Evolutionary conservation across 2,113 vertebrate species (phyloP), one percentile per base, ranked within the genome.

Genomic region (Lamprologus ornatipinnis): DNA sequence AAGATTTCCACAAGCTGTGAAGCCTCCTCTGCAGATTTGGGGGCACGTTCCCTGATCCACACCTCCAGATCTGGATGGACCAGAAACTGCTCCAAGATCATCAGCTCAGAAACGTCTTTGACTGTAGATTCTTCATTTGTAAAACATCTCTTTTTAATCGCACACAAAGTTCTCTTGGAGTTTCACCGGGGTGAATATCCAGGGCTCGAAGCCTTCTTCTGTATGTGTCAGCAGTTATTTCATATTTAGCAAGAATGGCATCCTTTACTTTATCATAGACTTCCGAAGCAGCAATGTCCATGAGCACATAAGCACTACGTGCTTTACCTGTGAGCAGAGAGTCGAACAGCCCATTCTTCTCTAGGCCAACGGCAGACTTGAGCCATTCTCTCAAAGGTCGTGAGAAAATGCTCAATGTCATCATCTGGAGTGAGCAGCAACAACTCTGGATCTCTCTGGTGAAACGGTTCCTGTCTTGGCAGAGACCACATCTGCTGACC

Each of bases 71-170:
- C 31, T 35, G 58, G 31, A 0, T 63, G 58, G 31, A 17, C 26
- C 26, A 55, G 26, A 60, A 31, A 60, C 57, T 6, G 57, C 57
- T 60, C 57, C 14, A 31, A 33, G 9, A 35, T 11, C 15, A n/a
- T 1, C 17, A 63, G 31, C 0, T 63, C 58, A 63, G 58, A 35
- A 35, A 35, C 1, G 58, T n/a, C 58, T 19, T 63, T 10, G 4
- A 19, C 5, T 19, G 15, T 2, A 10, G 58, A 19, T 11, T 33
- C 19, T 4, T 63, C 28, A 12, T 35, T 12, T 65, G 9, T 37
- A 65, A 65, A 65, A 37, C 60, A 35, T 1, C 0, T 65, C 2
- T 0, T 5, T 5, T 65, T 12, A 65, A 35, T 5, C 1, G 0
- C 31, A 12, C 60, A n/a, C 0, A 3, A 12, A 37, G 17, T 40